Evolutionary conservation across 2,888 invertebrate species (phyloP).

Genomic region (Pseudoips prasinana): DNA sequence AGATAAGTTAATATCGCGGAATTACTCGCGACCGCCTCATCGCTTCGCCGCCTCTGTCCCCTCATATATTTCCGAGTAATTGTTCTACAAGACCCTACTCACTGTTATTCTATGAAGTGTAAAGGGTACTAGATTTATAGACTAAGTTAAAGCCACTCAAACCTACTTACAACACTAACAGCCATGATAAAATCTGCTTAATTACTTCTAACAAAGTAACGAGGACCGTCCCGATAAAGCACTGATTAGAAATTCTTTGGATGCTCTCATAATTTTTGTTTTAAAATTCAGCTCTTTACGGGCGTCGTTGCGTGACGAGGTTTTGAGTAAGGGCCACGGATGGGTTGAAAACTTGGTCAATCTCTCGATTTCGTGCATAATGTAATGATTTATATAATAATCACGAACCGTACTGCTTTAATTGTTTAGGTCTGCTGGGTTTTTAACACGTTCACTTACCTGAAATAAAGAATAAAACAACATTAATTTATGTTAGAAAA

Average conservation of each 20-base stretch:
- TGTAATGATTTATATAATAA: conserved; percentile 6
- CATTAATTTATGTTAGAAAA: too few species aligned
- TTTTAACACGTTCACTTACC: conserved; percentile 19
- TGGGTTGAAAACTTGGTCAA: conserved; percentile 16
- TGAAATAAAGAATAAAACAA: conserved; percentile 15
- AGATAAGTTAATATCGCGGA: conserved; percentile 62
- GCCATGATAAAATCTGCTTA: conserved; percentile 56
- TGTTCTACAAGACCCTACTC: conserved; percentile 61
- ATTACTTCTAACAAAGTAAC: conserved; percentile 49
- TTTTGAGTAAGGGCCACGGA: conserved; percentile 22
- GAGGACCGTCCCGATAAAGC: conserved; percentile 24
- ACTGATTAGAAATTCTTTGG: conserved; percentile 45
- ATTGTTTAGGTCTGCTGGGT: conserved; percentile 4
- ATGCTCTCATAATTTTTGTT: conserved; percentile 38
- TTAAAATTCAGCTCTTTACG: conserved; percentile 26
- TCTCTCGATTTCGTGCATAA: conserved; percentile 7
- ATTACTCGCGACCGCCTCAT: conserved; percentile 50
- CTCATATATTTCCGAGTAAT: conserved; percentile 65
- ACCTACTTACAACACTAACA: conserved; percentile 49
- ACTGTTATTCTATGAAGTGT: conserved; percentile 72
- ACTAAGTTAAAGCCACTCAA: conserved; percentile 55
- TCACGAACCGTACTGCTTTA: conserved; percentile 7
- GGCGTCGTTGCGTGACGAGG: conserved; percentile 19
- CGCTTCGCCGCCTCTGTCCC: conserved; percentile 18
- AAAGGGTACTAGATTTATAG: conserved; percentile 71